These are phyloP conservation scores for Dermolepida albohirtum DNA, from an alignment of 2,888 invertebrate genomes.

Conservation along the genomic window DNA sequence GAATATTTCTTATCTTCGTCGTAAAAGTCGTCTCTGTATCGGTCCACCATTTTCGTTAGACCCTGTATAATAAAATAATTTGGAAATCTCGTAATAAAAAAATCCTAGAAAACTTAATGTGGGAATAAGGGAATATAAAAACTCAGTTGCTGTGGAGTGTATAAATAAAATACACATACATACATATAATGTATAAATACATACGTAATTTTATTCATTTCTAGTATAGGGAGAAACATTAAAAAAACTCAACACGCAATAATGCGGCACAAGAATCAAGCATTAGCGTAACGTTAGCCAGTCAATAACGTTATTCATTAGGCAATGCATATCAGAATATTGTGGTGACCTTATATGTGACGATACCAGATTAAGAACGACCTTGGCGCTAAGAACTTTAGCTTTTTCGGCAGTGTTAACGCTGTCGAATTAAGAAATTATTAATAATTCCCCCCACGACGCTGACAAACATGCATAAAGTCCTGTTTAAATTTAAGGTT, in stretches of 20 bases:
- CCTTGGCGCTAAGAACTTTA: constrained; percentile 42
- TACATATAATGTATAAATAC: background rate
- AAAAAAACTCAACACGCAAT: constrained; percentile 20
- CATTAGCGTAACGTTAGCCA: constrained; percentile 29
- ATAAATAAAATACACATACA: too few relatives aligned
- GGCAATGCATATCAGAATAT: constrained; percentile 50
- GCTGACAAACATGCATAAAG: background rate
- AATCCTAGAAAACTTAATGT: too few relatives aligned
- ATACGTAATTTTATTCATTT: constrained; percentile 16
- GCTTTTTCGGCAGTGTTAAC: background rate
- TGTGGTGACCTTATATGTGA: constrained; percentile 45
- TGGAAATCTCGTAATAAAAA: too few relatives aligned
- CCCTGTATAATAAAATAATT: too few relatives aligned
- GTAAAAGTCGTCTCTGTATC: too few relatives aligned
- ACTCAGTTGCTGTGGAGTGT: too few relatives aligned
- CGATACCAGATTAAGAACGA: constrained; percentile 47
- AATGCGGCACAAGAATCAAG: constrained; percentile 33
- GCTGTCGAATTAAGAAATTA: constrained; percentile 4
- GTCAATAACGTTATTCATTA: constrained; percentile 48
- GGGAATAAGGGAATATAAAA: too few relatives aligned
- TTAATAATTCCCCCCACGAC: constrained; percentile 18
- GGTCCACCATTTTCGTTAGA: too few relatives aligned
- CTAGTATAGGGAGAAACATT: constrained; percentile 8
- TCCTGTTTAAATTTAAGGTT: constrained; percentile 21
- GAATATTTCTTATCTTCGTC: too few relatives aligned